phyloP scores from a whole-genome alignment of 2,888 invertebrate genomes.

The Ormia ochracea region DNA sequence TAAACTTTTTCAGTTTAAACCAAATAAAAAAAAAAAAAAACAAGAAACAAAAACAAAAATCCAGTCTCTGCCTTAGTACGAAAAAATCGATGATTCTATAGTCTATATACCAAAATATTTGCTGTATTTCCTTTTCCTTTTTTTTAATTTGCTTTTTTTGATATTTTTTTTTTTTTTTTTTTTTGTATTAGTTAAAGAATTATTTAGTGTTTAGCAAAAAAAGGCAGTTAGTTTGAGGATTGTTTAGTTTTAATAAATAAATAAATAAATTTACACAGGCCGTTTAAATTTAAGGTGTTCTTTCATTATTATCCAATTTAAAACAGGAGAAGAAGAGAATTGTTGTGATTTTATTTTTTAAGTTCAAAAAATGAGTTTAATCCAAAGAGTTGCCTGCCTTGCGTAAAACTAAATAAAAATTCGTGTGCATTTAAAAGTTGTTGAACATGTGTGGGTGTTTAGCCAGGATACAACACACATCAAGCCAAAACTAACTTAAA shows the following conservation, averaged over 20 bases:
- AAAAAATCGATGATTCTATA: conserved; percentile 61
- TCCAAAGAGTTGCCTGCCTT: conserved; percentile 61
- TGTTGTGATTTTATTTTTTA: conserved; percentile 21
- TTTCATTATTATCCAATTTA: conserved; percentile 8
- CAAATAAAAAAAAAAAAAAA: too few species aligned
- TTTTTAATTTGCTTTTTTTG: too few species aligned
- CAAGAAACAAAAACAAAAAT: neutral
- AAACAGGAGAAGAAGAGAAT: conserved; percentile 24
- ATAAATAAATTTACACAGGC: conserved; percentile 3
- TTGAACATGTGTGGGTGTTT: conserved; percentile 51
- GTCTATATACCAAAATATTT: conserved; percentile 56
- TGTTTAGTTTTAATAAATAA: conserved; percentile 35
- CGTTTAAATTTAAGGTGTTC: neutral
- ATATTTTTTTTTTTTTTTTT: conserved; percentile 10
- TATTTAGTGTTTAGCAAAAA: conserved; percentile 1
- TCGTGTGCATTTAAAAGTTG: conserved; percentile 37
- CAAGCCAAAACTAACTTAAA: neutral
- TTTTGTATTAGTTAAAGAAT: neutral
- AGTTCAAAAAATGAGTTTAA: conserved; percentile 38
- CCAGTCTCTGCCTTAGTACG: conserved; percentile 9
- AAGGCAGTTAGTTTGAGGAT: conserved; percentile 58
- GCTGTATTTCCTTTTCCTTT: neutral
- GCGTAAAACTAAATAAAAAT: conserved; percentile 58
- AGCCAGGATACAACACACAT: conserved; percentile 52
- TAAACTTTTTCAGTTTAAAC: neutral